Evolutionary conservation across 2,797 vertebrate genomes (phyloP).

Genomic region (Aplochiton taeniatus): DNA sequence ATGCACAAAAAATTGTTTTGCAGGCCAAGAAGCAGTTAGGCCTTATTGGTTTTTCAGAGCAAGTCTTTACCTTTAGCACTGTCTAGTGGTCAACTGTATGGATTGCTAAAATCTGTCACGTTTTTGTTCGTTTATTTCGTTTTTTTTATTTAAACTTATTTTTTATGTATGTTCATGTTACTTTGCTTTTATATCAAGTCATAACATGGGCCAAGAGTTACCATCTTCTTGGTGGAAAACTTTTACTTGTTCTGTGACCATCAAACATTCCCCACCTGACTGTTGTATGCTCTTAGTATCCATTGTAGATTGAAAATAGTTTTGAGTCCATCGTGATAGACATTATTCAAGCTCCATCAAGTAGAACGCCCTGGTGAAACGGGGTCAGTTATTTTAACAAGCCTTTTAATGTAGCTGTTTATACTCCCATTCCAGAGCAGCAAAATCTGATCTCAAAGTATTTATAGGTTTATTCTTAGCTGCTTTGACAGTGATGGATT

Average conservation of each 20-base stretch:
- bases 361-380: constrained; percentile 1
- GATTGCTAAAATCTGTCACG: background rate
- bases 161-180: too few species aligned
- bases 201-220: background rate
- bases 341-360: constrained; percentile 33
- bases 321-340: constrained; percentile 16
- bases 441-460: constrained; percentile 12
- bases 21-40: background rate
- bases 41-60: background rate
- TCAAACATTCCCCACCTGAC: constrained; percentile 32
- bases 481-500: background rate
- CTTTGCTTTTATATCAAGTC: constrained; percentile 3
- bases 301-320: background rate
- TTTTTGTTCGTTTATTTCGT: too few species aligned
- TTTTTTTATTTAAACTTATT: too few species aligned
- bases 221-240: background rate
- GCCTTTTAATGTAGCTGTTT: constrained; percentile 15
- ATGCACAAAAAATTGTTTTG: too few species aligned
- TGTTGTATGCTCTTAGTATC: constrained; percentile 17
- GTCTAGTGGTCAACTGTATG: constrained; percentile 33
- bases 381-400: constrained; percentile 29
- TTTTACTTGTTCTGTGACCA: constrained; percentile 29
- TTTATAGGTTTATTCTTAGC: constrained; percentile 17
- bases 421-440: constrained; percentile 6
- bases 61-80: constrained; percentile 36